Evolutionary conservation across 2,888 invertebrate species (phyloP).

Genomic region (Pristionchus maxplancki): DNA sequence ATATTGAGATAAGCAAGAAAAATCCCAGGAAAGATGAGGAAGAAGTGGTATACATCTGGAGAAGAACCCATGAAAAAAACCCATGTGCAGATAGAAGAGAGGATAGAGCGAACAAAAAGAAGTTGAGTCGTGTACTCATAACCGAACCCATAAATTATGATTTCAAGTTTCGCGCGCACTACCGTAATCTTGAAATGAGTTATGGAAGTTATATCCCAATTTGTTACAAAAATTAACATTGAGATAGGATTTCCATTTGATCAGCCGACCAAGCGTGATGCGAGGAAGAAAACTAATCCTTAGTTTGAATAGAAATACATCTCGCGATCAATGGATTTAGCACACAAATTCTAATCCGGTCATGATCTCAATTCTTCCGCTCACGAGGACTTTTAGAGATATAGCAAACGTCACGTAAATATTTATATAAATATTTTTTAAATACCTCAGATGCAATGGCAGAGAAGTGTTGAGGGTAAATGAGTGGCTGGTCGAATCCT

Average conservation of each 20-base stretch:
- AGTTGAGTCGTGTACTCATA: neutral
- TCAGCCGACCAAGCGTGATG: no score
- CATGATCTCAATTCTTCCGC: no score
- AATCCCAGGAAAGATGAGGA: neutral
- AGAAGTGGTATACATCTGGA: constrained; percentile 21
- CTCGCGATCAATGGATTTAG: no score
- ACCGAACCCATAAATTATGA: neutral
- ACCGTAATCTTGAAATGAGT: neutral
- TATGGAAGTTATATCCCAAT: no score
- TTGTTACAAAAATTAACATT: no score
- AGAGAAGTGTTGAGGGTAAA: constrained; percentile 68
- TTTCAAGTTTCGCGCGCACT: neutral
- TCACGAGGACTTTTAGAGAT: no score
- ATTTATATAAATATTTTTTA: no score
- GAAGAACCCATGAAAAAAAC: neutral
- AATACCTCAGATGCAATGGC: constrained; percentile 70
- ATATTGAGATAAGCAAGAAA: neutral
- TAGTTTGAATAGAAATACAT: no score
- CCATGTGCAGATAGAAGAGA: neutral
- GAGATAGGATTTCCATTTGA: no score
- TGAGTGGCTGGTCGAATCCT: constrained; percentile 56
- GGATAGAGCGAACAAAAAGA: neutral
- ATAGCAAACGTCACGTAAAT: no score
- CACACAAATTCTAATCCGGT: no score
- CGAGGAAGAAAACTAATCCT: no score